These are phyloP conservation scores for Muscicapa comitata DNA, from an alignment of 2,797 vertebrate genomes.

Conservation along the genomic window DNA sequence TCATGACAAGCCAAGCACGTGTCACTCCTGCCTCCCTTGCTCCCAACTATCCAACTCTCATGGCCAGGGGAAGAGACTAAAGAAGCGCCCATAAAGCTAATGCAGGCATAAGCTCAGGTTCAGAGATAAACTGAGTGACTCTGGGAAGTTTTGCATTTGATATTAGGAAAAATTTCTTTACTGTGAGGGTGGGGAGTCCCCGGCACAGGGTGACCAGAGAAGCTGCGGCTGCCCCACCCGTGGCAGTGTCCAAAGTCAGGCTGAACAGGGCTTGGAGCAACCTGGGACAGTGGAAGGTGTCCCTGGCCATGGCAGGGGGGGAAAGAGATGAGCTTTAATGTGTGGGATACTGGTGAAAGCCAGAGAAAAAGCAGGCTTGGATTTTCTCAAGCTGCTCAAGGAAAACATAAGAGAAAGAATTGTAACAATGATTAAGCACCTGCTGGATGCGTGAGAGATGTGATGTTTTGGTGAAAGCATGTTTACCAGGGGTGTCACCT, in stretches of 20 bases:
- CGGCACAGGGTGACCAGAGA: background rate
- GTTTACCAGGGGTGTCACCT: no score
- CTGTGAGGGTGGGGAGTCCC: background rate
- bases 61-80: background rate
- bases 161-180: background rate
- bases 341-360: no score
- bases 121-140: background rate
- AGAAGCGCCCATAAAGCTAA: background rate
- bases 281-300: background rate
- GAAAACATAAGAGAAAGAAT: no score
- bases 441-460: no score
- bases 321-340: background rate
- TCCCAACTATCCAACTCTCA: rapidly evolving
- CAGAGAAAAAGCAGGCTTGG: no score
- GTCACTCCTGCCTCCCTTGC: background rate
- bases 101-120: background rate
- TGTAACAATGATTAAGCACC: no score
- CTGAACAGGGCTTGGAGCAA: rapidly evolving
- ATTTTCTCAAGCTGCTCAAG: no score
- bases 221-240: background rate
- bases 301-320: background rate
- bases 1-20: background rate
- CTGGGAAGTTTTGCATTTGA: background rate
- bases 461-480: no score
- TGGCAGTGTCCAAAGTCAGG: background rate